Evolutionary conservation across 1,140 invertebrate species (phyloP), one percentile per base, ranked within the genome.

Genomic region (Phortica variegata): DNA sequence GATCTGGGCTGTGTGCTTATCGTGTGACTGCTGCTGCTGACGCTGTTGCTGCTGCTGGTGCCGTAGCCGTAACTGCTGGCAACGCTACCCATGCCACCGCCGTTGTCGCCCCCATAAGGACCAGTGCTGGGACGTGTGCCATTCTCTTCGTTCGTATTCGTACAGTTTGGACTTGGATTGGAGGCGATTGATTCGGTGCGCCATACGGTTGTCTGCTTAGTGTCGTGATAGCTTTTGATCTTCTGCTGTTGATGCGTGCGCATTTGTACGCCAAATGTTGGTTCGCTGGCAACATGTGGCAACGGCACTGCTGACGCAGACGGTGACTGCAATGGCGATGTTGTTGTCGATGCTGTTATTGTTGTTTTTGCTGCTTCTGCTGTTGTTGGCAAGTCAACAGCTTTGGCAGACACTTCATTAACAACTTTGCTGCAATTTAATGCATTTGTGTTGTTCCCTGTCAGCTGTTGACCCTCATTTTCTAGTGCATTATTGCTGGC

Each of bases 191-290:
- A 69, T 54, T 69, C 65, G 52, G 65, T 69, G 32, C 65, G 44
- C 65, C 60, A 69, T 32, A 69, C 58, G 16, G 65, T 60, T 21
- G 57, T 61, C 39, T 69, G 65, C 26, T 69, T 69, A 36, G 65
- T 61, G 58, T 68, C 65, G 52, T 69, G 65, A 55, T 69, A 69
- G 57, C 54, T 61, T 50, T 65, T 69, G 13, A 69, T 69, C 55
- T 69, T 69, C 18, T 70, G 57, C 32, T 59, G 52, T 54, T 70
- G 68, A 56, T 66, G 69, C 47, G 58, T 62, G 56, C 65, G 65
- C 62, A 73, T 70, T 54, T 69, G 61, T 47, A 56, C 47, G 38
- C 60, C 60, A 48, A 73, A 56, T 59, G 59, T 47, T 23, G 56
- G n/a, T 18, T 50, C 42, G 39, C 47, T 49, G 10, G 45, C 39